Conservation (phyloP, 2,888 invertebrate species). For the Scrobipalpa atriplicella region DNA sequence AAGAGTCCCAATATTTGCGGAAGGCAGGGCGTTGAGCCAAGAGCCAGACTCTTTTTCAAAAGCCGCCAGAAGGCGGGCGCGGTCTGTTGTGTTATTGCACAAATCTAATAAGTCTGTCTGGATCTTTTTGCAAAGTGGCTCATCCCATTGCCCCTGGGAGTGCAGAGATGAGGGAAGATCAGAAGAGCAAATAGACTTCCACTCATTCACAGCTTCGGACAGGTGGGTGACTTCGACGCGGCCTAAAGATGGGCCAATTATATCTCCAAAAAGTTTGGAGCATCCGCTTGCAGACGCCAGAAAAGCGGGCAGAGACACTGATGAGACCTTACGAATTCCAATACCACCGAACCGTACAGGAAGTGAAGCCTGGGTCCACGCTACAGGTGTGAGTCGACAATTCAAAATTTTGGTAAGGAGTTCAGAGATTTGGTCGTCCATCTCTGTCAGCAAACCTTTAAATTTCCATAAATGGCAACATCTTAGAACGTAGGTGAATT, state of each 20-base stretch:
- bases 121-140: not conserved
- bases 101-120: not conserved
- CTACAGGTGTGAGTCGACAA: not conserved
- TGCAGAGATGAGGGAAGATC: not conserved
- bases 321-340: not conserved
- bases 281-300: not conserved
- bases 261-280: not conserved
- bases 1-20: slow-evolving; percentile 4
- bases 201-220: not conserved
- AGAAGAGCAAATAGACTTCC: not conserved
- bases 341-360: slow-evolving; percentile 20
- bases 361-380: slow-evolving; percentile 10
- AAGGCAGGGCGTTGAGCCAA: slow-evolving; percentile 13
- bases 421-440: not conserved
- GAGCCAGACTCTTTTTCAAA: no score
- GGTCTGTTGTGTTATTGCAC: not conserved
- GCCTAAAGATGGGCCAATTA: slow-evolving; percentile 18
- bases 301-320: slow-evolving; percentile 20
- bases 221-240: not conserved
- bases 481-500: slow-evolving; percentile 9
- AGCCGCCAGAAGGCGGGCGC: slow-evolving; percentile 5
- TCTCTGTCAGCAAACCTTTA: not conserved
- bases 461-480: slow-evolving; percentile 4
- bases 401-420: slow-evolving; percentile 14
- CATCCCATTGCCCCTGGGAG: slow-evolving; percentile 18